phyloP scores from a whole-genome alignment of 2,888 invertebrate species.

The Heteromyza rotundicornis region DNA sequence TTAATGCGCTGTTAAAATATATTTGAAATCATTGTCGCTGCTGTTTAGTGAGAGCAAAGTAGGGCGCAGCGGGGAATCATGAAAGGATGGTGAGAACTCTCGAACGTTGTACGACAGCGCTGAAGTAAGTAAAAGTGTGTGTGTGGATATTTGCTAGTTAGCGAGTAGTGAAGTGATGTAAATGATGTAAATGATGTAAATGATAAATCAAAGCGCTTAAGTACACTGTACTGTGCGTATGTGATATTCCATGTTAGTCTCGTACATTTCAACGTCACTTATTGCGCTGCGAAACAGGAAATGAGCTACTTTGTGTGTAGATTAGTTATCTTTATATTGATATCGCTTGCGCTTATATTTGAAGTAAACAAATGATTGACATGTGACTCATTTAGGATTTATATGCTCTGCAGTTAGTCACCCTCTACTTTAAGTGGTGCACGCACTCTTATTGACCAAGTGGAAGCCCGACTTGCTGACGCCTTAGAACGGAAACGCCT shows the following conservation, averaged over 20 bases:
- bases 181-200: no score
- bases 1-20: no score
- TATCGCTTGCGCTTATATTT: no score
- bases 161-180: no score
- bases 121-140: background rate
- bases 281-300: no score
- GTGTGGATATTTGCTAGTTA: no score
- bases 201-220: no score
- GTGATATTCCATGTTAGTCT: no score
- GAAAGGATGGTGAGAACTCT: background rate
- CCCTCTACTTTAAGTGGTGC: background rate
- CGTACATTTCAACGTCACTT: no score
- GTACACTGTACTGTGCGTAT: no score
- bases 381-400: constrained; percentile 44
- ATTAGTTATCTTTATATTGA: no score
- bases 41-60: background rate
- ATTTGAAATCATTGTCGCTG: background rate
- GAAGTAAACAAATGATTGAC: constrained; percentile 59
- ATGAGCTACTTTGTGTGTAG: no score
- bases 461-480: constrained; percentile 36
- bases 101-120: background rate
- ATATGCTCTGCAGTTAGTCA: constrained; percentile 24
- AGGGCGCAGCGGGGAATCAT: background rate
- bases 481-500: constrained; percentile 42
- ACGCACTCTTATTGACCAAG: constrained; percentile 1